phyloP scores from a whole-genome alignment of 2,888 invertebrate genomes.

The Prosapia bicincta region DNA sequence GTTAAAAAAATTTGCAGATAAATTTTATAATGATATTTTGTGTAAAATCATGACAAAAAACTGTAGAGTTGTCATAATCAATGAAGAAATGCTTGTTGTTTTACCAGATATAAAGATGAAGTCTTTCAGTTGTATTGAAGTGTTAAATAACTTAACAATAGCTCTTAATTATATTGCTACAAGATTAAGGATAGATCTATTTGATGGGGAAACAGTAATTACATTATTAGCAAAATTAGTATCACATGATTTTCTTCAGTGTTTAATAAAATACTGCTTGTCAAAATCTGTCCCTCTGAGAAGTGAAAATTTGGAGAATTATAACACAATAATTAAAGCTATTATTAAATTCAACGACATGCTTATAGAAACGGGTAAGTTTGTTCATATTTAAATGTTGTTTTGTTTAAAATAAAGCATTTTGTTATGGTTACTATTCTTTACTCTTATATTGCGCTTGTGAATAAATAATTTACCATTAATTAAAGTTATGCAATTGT shows the following conservation, averaged over 20 bases:
- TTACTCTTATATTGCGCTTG: too few relatives aligned
- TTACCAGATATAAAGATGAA: not conserved
- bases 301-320: constrained; percentile 64
- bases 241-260: constrained; percentile 56
- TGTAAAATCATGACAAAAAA: not conserved
- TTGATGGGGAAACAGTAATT: not conserved
- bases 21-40: not conserved
- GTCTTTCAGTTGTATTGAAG: not conserved
- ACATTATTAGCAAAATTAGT: not conserved
- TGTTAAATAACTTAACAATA: not conserved
- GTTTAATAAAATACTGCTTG: constrained; percentile 70
- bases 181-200: not conserved
- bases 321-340: constrained; percentile 58
- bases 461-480: too few relatives aligned
- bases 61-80: not conserved
- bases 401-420: too few relatives aligned
- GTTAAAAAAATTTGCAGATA: constrained; percentile 38
- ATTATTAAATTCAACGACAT: constrained; percentile 51
- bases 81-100: not conserved
- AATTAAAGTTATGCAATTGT: too few relatives aligned
- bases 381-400: too few relatives aligned
- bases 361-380: constrained; percentile 30
- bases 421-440: too few relatives aligned
- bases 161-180: not conserved
- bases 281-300: constrained; percentile 72